Percentiles rank a stretch among this genome's conserved stretches.
These are phyloP conservation scores for Lonchura striata DNA, from an alignment of 2,113 vertebrate genomes.

Conservation along the genomic window DNA sequence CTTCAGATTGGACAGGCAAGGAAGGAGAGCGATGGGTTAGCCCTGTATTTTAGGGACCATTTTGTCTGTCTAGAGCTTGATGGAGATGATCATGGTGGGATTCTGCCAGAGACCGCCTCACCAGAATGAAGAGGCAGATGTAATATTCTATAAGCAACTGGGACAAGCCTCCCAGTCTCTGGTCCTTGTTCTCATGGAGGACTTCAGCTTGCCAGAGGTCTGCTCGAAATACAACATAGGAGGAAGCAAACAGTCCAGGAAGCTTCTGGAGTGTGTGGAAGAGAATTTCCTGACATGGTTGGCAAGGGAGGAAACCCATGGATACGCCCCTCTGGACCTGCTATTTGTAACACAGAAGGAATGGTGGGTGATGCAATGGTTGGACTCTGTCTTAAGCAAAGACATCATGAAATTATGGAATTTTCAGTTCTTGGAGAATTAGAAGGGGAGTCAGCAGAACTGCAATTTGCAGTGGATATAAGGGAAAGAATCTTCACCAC, in stretches of 20 bases:
- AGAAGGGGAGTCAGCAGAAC: background rate
- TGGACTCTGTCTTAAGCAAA: background rate
- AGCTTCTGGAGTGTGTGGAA: background rate
- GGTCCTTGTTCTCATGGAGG: background rate
- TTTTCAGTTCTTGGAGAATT: background rate
- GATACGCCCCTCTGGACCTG: background rate
- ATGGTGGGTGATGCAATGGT: no score
- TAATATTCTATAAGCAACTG: background rate
- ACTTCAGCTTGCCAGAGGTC: background rate
- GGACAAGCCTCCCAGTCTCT: background rate
- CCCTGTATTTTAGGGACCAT: no score
- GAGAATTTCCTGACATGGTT: background rate
- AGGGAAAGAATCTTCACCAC: background rate
- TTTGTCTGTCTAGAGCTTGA: background rate
- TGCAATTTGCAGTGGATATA: background rate
- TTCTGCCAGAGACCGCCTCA: background rate
- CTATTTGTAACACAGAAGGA: background rate
- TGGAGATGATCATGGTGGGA: rapidly evolving
- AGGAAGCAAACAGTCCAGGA: background rate
- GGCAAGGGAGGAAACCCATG: background rate
- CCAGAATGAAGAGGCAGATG: background rate
- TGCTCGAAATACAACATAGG: background rate
- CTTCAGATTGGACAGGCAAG: background rate
- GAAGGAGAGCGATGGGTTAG: background rate
- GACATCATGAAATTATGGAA: background rate